Percentiles rank a stretch among this genome's conserved stretches.
Conservation (phyloP, 1,140 invertebrate genomes). For the Catajapyx aquilonaris region DNA sequence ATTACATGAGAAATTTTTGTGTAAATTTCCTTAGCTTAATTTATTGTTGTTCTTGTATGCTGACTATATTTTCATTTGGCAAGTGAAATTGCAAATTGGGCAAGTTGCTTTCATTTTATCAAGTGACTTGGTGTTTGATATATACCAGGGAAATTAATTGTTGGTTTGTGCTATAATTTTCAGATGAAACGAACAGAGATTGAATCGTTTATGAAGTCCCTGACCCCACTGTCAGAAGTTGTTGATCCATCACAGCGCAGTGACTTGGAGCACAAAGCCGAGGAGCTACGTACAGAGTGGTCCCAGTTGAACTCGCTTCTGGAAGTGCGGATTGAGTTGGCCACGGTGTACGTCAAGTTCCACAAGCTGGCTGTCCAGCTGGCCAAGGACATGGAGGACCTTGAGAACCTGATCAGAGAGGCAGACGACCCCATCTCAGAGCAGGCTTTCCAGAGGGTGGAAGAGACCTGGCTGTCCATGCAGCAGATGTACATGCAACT, state of each 20-base stretch:
- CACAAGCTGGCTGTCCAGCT: conserved; percentile 43
- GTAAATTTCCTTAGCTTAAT: conserved; percentile 3
- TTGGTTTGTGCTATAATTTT: conserved; percentile 7
- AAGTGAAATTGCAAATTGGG: background rate
- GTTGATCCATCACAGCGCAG: conserved; percentile 38
- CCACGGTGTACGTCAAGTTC: conserved; percentile 47
- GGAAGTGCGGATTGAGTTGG: conserved; percentile 36
- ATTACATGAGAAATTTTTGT: conserved; percentile 5
- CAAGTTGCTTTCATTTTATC: too few relatives aligned
- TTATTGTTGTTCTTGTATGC: conserved; percentile 4
- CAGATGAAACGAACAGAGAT: conserved; percentile 44
- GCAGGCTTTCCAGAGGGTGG: conserved; percentile 20
- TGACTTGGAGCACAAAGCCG: conserved; percentile 38
- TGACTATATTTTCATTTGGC: conserved; percentile 7
- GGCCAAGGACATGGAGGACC: conserved; percentile 36
- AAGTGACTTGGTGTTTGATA: too few relatives aligned
- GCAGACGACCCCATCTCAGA: conserved; percentile 12
- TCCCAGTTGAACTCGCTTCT: conserved; percentile 35
- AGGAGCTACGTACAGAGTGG: conserved; percentile 38
- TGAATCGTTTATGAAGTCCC: conserved; percentile 34
- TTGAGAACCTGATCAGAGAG: conserved; percentile 30
- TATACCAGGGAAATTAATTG: too few relatives aligned
- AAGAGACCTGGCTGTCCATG: conserved; percentile 37
- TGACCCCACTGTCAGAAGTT: conserved; percentile 39
- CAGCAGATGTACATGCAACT: conserved; percentile 34